phyloP scores from a whole-genome alignment of 2,797 vertebrate genomes.

The Scomberomorus guttatus region DNA sequence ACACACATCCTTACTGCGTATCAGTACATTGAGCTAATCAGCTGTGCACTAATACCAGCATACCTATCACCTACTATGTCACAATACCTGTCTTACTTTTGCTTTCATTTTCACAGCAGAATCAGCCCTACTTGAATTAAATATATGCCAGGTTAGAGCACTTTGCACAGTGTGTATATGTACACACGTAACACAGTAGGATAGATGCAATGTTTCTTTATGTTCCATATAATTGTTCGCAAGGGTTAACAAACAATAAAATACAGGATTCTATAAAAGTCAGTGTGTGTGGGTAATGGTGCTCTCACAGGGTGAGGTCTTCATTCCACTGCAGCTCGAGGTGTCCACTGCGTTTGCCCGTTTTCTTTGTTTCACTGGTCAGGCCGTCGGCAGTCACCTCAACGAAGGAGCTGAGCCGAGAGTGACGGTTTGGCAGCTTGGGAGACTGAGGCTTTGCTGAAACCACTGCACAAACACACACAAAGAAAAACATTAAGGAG shows the following conservation, averaged over 20 bases:
- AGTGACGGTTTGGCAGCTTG: slow-evolving; percentile 88
- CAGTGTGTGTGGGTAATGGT: not conserved
- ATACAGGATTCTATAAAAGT: not conserved
- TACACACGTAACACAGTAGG: not conserved
- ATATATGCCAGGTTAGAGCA: not conserved
- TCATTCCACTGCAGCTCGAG: slow-evolving; percentile 96
- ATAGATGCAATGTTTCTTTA: not conserved
- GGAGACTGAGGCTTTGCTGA: slow-evolving; percentile 94
- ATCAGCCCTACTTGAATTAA: not conserved
- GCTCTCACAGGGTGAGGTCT: slow-evolving; percentile 91
- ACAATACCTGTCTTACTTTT: not conserved
- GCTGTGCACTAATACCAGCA: no score
- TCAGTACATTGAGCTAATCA: not conserved
- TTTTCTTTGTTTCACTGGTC: slow-evolving; percentile 94
- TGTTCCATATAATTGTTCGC: not conserved
- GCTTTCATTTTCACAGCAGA: not conserved
- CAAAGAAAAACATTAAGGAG: not conserved
- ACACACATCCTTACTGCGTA: not conserved
- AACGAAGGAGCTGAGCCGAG: slow-evolving; percentile 93
- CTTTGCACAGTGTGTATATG: not conserved
- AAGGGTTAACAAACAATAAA: not conserved
- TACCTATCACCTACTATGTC: not conserved
- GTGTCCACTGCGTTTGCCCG: slow-evolving; percentile 92
- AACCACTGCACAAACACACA: slow-evolving; percentile 83
- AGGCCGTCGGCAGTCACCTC: slow-evolving; percentile 94